These are phyloP conservation scores for Phalacrocorax aristotelis DNA, from an alignment of 2,113 vertebrate genomes.

Conservation along the genomic window DNA sequence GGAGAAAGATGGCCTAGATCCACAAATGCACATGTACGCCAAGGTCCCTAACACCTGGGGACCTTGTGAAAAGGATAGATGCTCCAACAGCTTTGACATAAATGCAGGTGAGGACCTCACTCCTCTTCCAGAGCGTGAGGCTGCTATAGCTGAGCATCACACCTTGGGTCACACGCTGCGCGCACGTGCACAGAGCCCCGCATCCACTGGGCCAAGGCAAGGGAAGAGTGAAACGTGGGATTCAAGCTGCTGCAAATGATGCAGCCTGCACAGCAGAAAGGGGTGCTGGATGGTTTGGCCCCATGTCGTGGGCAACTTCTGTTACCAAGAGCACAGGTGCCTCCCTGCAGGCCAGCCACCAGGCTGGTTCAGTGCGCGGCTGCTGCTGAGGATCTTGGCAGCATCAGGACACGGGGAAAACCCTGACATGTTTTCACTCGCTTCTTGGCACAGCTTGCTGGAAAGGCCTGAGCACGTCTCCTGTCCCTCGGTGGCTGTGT, in stretches of 20 bases:
- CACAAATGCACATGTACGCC: accelerated
- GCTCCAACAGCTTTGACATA: neutral
- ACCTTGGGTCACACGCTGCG: accelerated
- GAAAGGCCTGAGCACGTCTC: neutral
- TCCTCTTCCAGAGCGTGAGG: neutral
- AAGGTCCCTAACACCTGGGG: neutral
- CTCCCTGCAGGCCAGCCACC: neutral
- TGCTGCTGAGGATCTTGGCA: neutral
- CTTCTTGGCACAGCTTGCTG: neutral
- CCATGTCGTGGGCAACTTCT: accelerated
- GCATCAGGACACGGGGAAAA: neutral
- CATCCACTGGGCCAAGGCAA: accelerated
- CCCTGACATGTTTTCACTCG: neutral
- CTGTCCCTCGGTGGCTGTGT: neutral
- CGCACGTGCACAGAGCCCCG: neutral
- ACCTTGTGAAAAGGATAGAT: no score
- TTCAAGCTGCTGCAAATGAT: neutral
- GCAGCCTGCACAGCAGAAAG: neutral
- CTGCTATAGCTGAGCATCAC: neutral
- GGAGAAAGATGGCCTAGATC: neutral
- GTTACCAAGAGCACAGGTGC: accelerated
- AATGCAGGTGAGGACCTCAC: neutral
- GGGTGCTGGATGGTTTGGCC: no score
- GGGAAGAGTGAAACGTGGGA: no score
- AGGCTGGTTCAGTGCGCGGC: accelerated